Evolutionary conservation across 2,113 vertebrate genomes (phyloP).

Genomic region (human (Homo sapiens)): GRCh38 chr3:85586001-85586500

Average conservation of each 20-base stretch:
- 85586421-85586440: not conserved
- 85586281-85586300: constrained; percentile 57
- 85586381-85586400: not conserved
- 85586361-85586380: not conserved
- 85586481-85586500: not conserved
- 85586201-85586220: not conserved
- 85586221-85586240: constrained; percentile 49
- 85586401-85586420: not conserved
- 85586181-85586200: not conserved
- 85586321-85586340: not conserved
- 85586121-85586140: constrained; percentile 3
- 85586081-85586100: constrained; percentile 42
- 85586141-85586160: constrained; percentile 37
- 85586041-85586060: not conserved
- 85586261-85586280: constrained; percentile 55
- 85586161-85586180: constrained; percentile 7
- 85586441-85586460: not conserved
- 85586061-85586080: constrained; percentile 30
- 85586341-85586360: not conserved
- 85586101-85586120: constrained; percentile 54
- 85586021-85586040: not conserved
- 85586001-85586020: not conserved
- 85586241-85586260: constrained; percentile 64
- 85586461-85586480: not conserved
- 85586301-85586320: constrained; percentile 54